A percentile compares a stretch with the other conserved stretches of the same genome.
These are phyloP conservation scores for Galeopsomyia nigrocyanea DNA, from an alignment of 2,888 invertebrate species.

Conservation along the genomic window DNA sequence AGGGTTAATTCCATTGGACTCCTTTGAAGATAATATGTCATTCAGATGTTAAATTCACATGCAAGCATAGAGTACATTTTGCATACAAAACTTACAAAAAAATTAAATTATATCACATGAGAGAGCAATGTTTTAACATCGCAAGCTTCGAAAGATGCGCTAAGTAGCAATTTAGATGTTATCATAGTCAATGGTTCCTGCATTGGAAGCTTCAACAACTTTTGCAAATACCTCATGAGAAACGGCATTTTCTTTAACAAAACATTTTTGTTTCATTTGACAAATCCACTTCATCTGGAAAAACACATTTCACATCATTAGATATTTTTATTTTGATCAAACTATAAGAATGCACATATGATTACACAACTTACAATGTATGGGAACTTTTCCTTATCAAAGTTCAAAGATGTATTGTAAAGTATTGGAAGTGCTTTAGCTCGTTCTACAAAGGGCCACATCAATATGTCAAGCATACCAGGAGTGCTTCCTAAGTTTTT, in stretches of 20 bases:
- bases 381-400: slow-evolving; percentile 58
- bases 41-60: slow-evolving; percentile 3
- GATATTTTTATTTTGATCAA: neutral
- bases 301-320: slow-evolving; percentile 5
- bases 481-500: slow-evolving; percentile 56
- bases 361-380: slow-evolving; percentile 53
- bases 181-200: slow-evolving; percentile 55
- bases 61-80: slow-evolving; percentile 30
- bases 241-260: slow-evolving; percentile 54
- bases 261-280: slow-evolving; percentile 60
- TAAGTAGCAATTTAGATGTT: slow-evolving; percentile 43
- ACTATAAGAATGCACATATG: neutral
- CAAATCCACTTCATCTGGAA: slow-evolving; percentile 64
- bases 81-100: slow-evolving; percentile 32
- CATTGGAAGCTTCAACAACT: slow-evolving; percentile 50
- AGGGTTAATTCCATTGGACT: neutral
- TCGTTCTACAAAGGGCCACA: slow-evolving; percentile 69
- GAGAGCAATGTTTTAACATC: slow-evolving; percentile 23
- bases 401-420: slow-evolving; percentile 53
- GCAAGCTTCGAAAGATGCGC: slow-evolving; percentile 9
- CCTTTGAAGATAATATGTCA: neutral
- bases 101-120: slow-evolving; percentile 40
- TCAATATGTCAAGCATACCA: slow-evolving; percentile 67
- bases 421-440: slow-evolving; percentile 57
- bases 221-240: slow-evolving; percentile 55